Evolutionary conservation across 2,797 vertebrate species (phyloP).

Genomic region (Tadarida brasiliensis): DNA sequence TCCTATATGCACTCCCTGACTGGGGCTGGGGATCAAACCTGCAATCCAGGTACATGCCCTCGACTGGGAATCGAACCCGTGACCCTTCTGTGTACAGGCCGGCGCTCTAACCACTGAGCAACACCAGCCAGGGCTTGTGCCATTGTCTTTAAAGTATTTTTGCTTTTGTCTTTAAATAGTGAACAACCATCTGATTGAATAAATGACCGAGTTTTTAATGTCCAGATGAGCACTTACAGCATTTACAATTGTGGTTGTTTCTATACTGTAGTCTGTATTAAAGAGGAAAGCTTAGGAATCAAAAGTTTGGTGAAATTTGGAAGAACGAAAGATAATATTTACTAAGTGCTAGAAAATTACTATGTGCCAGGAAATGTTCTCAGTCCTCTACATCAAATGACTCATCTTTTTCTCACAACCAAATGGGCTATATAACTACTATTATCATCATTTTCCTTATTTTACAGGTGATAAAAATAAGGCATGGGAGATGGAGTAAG

Average conservation of each 20-base stretch:
- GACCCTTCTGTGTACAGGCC: too few species aligned
- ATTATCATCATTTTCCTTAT: background rate
- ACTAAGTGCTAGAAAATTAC: background rate
- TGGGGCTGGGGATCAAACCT: too few species aligned
- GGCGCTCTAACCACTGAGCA: too few species aligned
- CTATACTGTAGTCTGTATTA: background rate
- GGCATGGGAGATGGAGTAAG: background rate
- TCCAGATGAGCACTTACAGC: background rate
- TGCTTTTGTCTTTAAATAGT: background rate
- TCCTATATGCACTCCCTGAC: too few species aligned
- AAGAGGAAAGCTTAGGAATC: background rate
- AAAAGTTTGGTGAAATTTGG: background rate
- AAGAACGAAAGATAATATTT: background rate
- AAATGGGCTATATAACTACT: background rate
- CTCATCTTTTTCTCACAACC: background rate
- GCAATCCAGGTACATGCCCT: too few species aligned
- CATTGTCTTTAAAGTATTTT: background rate
- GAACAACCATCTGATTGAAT: background rate
- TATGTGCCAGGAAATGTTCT: background rate
- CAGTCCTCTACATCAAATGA: background rate
- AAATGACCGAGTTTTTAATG: background rate
- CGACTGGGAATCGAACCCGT: too few species aligned
- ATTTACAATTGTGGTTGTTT: background rate
- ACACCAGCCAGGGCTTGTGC: too few species aligned
- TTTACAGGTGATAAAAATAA: background rate